Evolutionary conservation across 2,113 vertebrate species (phyloP).

Genomic region (Percopsis transmontana): DNA sequence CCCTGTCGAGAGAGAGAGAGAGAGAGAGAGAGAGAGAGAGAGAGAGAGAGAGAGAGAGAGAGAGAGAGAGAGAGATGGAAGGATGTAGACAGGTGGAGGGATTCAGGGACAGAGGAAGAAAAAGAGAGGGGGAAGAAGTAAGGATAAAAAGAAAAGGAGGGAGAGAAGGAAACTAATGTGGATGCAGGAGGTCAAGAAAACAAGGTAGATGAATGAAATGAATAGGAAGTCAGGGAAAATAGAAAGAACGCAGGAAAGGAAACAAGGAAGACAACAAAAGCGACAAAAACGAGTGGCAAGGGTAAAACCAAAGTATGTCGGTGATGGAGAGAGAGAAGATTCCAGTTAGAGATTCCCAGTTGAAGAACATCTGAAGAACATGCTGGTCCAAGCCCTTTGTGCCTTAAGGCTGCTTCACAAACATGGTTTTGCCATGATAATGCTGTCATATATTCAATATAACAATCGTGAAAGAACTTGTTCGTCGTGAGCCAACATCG

Average conservation of each 20-base stretch:
- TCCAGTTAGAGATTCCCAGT: constrained; percentile 47
- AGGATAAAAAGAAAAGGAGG: neutral
- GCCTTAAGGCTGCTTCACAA: constrained; percentile 37
- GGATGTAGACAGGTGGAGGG: no score
- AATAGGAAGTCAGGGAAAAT: neutral
- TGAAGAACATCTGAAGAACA: constrained; percentile 23
- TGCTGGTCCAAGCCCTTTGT: constrained; percentile 14
- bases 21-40: constrained; percentile 43
- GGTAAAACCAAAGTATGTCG: constrained; percentile 19
- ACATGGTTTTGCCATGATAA: no score
- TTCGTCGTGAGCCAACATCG: no score
- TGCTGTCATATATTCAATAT: no score
- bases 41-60: neutral
- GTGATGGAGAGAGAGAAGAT: constrained; percentile 28
- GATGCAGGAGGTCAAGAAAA: neutral
- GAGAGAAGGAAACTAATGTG: neutral
- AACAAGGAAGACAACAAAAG: no score
- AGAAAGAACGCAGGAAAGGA: neutral
- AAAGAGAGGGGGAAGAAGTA: neutral
- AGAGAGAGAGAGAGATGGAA: neutral
- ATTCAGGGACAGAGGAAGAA: neutral
- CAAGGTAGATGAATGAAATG: neutral
- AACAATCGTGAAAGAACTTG: no score
- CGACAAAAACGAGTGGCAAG: neutral
- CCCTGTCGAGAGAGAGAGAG: constrained; percentile 61